Conservation (phyloP, 2,113 vertebrate genomes). For the Pelodiscus sinensis region DNA sequence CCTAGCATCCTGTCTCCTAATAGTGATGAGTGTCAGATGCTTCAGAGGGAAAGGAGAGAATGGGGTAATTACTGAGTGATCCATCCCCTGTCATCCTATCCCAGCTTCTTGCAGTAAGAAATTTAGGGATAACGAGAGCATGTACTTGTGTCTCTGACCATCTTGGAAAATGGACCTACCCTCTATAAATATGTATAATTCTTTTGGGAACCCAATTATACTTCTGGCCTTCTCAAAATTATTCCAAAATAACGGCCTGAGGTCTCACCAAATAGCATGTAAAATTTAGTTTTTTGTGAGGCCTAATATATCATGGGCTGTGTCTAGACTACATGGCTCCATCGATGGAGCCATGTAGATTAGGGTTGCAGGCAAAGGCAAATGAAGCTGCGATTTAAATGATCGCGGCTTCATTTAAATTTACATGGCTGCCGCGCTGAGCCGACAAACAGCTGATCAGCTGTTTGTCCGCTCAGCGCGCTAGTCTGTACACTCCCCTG, state of each 20-base stretch:
- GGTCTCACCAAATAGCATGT: not conserved
- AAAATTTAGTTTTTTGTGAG: not conserved
- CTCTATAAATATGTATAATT: not conserved
- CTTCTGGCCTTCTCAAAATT: not conserved
- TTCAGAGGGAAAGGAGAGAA: not conserved
- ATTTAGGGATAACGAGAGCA: not conserved
- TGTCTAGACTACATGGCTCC: no score
- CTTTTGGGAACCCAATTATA: not conserved
- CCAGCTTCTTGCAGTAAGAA: not conserved
- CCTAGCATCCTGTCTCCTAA: not conserved
- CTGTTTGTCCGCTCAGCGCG: no score
- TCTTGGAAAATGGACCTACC: not conserved
- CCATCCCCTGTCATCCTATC: not conserved
- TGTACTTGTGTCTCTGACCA: not conserved
- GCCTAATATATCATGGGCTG: not conserved
- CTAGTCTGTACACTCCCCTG: no score
- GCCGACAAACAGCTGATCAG: no score
- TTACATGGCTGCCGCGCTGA: no score
- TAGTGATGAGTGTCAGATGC: not conserved
- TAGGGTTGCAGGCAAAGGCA: no score
- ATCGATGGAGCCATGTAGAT: no score
- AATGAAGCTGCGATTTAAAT: no score
- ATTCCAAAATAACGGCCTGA: not conserved
- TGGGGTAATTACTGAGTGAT: not conserved
- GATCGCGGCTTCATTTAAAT: no score